phyloP scores from a whole-genome alignment of 2,113 vertebrate species.

The Mastomys natalensis region DNA sequence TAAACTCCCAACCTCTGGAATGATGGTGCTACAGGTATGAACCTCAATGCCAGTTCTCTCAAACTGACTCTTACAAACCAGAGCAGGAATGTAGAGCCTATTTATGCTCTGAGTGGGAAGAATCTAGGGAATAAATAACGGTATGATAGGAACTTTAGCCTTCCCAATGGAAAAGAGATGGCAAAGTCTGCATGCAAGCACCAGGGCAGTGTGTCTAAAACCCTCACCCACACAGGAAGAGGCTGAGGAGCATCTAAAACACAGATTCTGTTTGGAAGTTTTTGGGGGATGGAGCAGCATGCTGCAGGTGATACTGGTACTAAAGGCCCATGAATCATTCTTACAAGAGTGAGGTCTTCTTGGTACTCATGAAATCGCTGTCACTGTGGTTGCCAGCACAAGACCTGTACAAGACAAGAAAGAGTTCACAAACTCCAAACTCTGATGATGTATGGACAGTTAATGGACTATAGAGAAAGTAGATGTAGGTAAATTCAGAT shows the following conservation, averaged over 20 bases:
- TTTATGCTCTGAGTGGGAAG: not conserved
- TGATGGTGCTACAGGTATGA: not conserved
- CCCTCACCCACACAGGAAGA: not conserved
- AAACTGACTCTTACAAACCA: not conserved
- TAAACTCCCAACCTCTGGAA: not conserved
- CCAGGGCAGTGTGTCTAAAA: not conserved
- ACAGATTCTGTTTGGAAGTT: not conserved
- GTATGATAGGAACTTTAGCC: not conserved
- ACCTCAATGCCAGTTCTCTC: not conserved
- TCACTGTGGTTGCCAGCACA: not conserved
- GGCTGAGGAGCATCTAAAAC: not conserved
- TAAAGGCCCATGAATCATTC: not conserved
- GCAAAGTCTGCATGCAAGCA: not conserved
- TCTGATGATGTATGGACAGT: not conserved
- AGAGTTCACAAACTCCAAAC: not conserved
- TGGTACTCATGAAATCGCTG: not conserved
- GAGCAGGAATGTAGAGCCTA: not conserved
- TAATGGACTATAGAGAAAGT: not conserved
- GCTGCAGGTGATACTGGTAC: not conserved
- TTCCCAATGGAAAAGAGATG: not conserved
- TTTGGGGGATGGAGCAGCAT: not conserved
- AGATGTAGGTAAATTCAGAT: not conserved
- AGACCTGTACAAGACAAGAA: not conserved
- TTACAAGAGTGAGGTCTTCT: not conserved
- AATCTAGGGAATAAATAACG: not conserved